Conservation (phyloP, 2,888 invertebrate species). For the Epirrita christyi region DNA sequence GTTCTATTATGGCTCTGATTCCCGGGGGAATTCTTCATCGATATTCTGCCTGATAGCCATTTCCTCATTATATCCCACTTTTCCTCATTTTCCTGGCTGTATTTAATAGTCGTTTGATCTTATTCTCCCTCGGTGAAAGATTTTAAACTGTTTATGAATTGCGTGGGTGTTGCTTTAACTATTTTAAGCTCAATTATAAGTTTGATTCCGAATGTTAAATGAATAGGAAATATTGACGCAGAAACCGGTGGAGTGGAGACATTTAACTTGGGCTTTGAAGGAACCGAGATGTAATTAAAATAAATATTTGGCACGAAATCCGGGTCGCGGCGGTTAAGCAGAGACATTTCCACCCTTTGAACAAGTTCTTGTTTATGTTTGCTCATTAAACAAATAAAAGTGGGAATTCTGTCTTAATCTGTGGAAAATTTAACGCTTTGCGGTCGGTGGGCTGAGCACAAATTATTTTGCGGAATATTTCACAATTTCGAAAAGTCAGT, state of each 20-base stretch:
- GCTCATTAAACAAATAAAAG: conserved; percentile 81
- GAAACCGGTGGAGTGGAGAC: conserved; percentile 55
- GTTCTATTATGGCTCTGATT: conserved; percentile 59
- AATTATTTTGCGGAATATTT: conserved; percentile 52
- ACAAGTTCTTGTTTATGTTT: conserved; percentile 82
- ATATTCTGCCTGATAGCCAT: conserved; percentile 50
- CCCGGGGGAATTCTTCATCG: conserved; percentile 57
- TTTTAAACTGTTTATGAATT: conserved; percentile 8
- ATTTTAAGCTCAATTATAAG: conserved; percentile 36
- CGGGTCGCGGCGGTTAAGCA: conserved; percentile 78
- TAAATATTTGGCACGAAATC: conserved; percentile 83
- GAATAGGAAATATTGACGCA: conserved; percentile 61
- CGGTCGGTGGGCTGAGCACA: conserved; percentile 45
- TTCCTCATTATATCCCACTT: conserved; percentile 40
- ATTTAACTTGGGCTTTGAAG: conserved; percentile 71
- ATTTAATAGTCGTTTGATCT: conserved; percentile 30
- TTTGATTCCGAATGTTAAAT: conserved; percentile 45
- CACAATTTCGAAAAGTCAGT: conserved; percentile 43
- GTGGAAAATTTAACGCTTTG: conserved; percentile 60
- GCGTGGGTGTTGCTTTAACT: conserved; percentile 17
- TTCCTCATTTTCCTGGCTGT: conserved; percentile 39
- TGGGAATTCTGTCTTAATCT: conserved; percentile 71
- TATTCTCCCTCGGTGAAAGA: conserved; percentile 28
- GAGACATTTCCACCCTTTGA: conserved; percentile 82
- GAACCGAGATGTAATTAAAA: conserved; percentile 80